phyloP scores from a whole-genome alignment of 2,888 invertebrate genomes.

The Cylindroiulus punctatus region DNA sequence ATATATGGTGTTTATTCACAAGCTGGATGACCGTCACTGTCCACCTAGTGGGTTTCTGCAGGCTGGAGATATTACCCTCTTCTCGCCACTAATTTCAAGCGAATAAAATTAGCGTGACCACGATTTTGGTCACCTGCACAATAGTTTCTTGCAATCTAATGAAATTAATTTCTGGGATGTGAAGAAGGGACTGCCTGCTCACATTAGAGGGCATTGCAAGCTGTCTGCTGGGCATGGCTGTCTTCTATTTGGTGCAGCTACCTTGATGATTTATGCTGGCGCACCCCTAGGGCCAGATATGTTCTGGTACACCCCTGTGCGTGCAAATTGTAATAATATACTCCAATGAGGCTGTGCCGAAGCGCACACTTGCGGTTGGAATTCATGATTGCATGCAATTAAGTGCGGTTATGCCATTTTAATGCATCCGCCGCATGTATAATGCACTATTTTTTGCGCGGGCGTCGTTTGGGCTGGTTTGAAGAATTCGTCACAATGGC shows the following conservation, averaged over 20 bases:
- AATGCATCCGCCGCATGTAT: not conserved
- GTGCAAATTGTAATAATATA: conserved; percentile 4
- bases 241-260: not conserved
- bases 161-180: not conserved
- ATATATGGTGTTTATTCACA: no score
- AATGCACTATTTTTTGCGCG: not conserved
- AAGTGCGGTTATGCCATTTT: conserved; percentile 9
- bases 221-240: not conserved
- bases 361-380: conserved; percentile 29
- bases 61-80: not conserved
- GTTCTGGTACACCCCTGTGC: conserved; percentile 22
- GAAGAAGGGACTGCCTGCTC: not conserved
- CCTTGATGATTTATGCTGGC: not conserved
- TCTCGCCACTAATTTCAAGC: not conserved
- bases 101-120: not conserved
- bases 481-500: not conserved
- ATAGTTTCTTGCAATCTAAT: not conserved
- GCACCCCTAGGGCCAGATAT: not conserved
- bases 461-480: not conserved
- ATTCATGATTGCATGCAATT: conserved; percentile 34
- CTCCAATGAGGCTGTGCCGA: conserved; percentile 15
- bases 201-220: not conserved
- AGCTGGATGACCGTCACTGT: not conserved
- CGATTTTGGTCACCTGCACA: not conserved
- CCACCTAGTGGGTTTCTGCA: not conserved